Conservation (phyloP, 1,140 invertebrate genomes). For the Drosophila novamexicana region DNA sequence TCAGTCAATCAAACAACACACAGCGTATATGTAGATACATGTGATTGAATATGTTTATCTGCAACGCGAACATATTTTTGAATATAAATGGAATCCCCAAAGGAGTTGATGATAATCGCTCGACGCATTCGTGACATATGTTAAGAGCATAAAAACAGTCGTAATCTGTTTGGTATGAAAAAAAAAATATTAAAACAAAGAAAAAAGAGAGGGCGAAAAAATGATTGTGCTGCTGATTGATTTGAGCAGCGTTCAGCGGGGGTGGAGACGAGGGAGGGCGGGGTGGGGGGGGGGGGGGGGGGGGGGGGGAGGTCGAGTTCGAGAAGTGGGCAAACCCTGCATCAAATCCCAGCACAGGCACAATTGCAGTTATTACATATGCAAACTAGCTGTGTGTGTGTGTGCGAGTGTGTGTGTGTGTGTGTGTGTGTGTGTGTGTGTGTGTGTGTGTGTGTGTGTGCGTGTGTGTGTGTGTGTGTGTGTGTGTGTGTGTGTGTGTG, state of each 20-base stretch:
- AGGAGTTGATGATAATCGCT: neutral
- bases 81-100: neutral
- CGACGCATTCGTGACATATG: conserved; percentile 1
- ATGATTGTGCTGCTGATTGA: conserved; percentile 23
- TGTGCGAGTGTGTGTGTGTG: neutral
- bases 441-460: neutral
- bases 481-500: neutral
- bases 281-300: too few species aligned
- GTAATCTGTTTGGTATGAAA: conserved; percentile 5
- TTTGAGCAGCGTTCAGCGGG: conserved; percentile 6
- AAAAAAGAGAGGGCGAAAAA: too few species aligned
- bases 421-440: neutral
- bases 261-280: neutral
- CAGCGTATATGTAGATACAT: neutral
- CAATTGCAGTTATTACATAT: conserved; percentile 23
- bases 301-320: neutral
- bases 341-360: conserved; percentile 30
- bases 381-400: conserved; percentile 12
- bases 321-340: neutral
- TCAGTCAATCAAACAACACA: too few species aligned
- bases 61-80: neutral
- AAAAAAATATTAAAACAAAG: neutral
- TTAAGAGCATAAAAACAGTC: conserved; percentile 11
- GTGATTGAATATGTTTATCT: neutral
- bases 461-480: neutral